These are phyloP conservation scores for Natrix natrix DNA, from an alignment of 2,797 vertebrate species.

Conservation along the genomic window DNA sequence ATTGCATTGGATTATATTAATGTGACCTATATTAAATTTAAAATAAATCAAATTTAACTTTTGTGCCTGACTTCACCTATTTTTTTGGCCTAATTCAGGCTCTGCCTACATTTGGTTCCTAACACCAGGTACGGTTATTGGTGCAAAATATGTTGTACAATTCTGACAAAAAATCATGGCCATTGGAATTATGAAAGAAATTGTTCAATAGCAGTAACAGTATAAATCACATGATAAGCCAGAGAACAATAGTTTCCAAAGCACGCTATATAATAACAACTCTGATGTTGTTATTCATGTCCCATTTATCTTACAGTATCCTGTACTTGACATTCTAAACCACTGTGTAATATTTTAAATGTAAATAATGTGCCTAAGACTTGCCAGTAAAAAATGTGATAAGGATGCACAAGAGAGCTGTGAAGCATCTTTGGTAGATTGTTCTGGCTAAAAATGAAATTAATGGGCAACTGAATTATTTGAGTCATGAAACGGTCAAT, in stretches of 20 bases:
- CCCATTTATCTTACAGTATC: not conserved
- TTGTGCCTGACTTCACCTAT: not conserved
- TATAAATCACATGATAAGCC: not conserved
- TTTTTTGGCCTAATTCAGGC: not conserved
- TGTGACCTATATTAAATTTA: not conserved
- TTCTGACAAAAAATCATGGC: not conserved
- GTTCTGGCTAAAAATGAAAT: not conserved
- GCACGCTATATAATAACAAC: not conserved
- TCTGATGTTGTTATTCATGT: not conserved
- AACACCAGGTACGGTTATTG: not conserved
- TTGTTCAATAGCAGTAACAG: not conserved
- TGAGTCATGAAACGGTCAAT: conserved; percentile 47
- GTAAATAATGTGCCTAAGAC: not conserved
- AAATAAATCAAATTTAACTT: not conserved
- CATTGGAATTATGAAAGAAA: not conserved
- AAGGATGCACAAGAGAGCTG: not conserved
- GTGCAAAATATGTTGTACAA: not conserved
- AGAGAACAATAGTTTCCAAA: not conserved
- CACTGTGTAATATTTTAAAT: not conserved
- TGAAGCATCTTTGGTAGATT: not conserved
- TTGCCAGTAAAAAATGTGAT: not conserved
- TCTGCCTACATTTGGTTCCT: not conserved
- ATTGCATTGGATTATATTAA: not conserved
- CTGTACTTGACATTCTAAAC: not conserved
- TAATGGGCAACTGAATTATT: conserved; percentile 11